phyloP scores from a whole-genome alignment of 2,113 vertebrate species.

The Callaeas wilsoni region DNA sequence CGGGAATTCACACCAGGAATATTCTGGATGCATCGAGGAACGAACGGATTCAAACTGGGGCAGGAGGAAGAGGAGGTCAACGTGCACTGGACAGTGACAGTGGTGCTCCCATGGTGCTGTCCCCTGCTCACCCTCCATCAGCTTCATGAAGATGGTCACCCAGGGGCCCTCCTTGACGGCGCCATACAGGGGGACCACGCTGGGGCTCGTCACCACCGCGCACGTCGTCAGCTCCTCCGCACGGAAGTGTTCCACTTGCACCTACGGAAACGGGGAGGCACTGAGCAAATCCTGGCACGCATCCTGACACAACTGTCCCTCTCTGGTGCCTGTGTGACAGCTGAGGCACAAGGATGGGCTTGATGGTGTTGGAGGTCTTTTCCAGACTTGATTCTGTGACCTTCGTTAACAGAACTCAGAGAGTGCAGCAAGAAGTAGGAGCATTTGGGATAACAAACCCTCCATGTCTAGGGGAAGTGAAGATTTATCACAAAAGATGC shows the following conservation, averaged over 20 bases:
- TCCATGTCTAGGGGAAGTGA: not conserved
- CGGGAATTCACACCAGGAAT: not conserved
- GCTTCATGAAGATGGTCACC: conserved; percentile 90
- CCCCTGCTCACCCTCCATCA: conserved; percentile 81
- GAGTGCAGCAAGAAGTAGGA: not conserved
- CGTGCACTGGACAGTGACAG: not conserved
- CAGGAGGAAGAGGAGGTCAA: not conserved
- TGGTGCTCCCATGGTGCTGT: not conserved
- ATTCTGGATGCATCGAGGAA: not conserved
- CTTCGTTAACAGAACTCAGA: fast-evolving
- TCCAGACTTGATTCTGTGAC: not conserved
- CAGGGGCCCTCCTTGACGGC: conserved; percentile 88
- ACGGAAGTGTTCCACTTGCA: conserved; percentile 82
- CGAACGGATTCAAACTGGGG: not conserved
- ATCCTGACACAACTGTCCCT: fast-evolving
- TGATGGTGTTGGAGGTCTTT: not conserved
- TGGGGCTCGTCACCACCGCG: conserved; percentile 81
- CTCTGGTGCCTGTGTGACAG: not conserved
- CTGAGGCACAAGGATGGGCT: not conserved
- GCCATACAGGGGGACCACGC: conserved; percentile 89
- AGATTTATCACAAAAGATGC: not conserved
- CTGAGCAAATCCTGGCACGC: fast-evolving
- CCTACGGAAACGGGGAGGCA: conserved; percentile 60
- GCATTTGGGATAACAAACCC: not conserved
- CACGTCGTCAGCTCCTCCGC: conserved; percentile 91